Evolutionary conservation across 2,113 vertebrate species (phyloP).

Genomic region (Corvus hawaiiensis): DNA sequence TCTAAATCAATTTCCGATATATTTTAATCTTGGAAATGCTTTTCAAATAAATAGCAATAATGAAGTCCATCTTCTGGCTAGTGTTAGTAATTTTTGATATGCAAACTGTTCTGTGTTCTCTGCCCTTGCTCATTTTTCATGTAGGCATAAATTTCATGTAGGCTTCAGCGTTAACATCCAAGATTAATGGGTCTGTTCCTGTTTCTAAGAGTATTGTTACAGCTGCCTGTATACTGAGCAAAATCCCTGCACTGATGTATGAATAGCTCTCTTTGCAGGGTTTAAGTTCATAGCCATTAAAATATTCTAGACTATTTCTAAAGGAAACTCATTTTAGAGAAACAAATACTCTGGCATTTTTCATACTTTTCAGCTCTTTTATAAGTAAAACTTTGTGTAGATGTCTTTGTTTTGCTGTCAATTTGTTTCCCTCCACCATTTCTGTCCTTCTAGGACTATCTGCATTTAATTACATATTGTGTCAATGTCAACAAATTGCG

Average conservation of each 20-base stretch:
- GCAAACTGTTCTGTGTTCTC: neutral
- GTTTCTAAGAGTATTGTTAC: slow-evolving; percentile 11
- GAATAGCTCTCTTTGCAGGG: neutral
- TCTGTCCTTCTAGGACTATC: slow-evolving; percentile 4
- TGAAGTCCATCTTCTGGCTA: neutral
- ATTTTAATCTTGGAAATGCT: neutral
- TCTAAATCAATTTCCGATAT: neutral
- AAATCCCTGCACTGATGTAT: neutral
- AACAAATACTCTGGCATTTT: neutral
- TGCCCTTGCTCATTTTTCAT: neutral
- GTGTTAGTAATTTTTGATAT: neutral
- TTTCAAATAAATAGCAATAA: neutral
- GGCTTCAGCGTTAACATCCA: neutral
- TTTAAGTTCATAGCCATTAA: neutral
- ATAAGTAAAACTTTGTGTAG: neutral
- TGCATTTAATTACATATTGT: slow-evolving; percentile 28
- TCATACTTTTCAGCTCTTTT: neutral
- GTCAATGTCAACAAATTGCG: neutral
- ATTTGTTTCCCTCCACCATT: neutral
- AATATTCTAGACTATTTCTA: neutral
- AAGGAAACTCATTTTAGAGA: neutral
- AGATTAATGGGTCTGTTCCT: neutral
- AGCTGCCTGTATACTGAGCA: neutral
- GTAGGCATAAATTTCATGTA: neutral
- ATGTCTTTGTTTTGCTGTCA: neutral